Conservation (phyloP, 2,888 invertebrate genomes). For the Drosophila incognita region DNA sequence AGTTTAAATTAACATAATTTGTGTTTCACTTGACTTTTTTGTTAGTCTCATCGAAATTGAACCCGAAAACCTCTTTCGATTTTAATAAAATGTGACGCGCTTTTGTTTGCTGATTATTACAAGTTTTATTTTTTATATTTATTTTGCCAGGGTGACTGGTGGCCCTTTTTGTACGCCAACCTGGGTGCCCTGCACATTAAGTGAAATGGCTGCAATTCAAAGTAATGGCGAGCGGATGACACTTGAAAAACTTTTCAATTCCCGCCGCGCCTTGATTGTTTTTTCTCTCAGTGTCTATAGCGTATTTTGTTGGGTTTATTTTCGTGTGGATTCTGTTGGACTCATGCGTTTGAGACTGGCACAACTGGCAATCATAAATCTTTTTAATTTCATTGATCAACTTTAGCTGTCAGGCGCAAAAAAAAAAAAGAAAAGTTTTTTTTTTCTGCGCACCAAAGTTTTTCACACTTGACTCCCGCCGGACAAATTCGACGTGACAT, state of each 20-base stretch:
- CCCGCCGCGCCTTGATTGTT: constrained; percentile 61
- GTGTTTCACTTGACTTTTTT: constrained; percentile 52
- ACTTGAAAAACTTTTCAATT: constrained; percentile 62
- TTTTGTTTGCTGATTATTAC: constrained; percentile 78
- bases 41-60: constrained; percentile 23
- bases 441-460: constrained; percentile 51
- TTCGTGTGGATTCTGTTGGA: constrained; percentile 28
- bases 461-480: constrained; percentile 75
- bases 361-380: constrained; percentile 75
- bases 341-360: constrained; percentile 59
- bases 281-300: constrained; percentile 11
- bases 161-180: constrained; percentile 66
- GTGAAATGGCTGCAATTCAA: constrained; percentile 75
- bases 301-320: background rate
- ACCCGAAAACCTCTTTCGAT: constrained; percentile 57
- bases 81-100: constrained; percentile 71
- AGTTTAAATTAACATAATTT: constrained; percentile 79
- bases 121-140: constrained; percentile 66
- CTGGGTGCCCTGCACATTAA: constrained; percentile 62
- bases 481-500: constrained; percentile 71
- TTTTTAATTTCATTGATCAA: constrained; percentile 81
- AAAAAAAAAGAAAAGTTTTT: background rate
- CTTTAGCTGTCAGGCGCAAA: constrained; percentile 40
- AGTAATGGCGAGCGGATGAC: constrained; percentile 67
- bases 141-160: constrained; percentile 34